Percentiles rank a stretch among this genome's conserved stretches.
These are phyloP conservation scores for Anhinga rufa DNA, from an alignment of 2,113 vertebrate species.

Conservation along the genomic window DNA sequence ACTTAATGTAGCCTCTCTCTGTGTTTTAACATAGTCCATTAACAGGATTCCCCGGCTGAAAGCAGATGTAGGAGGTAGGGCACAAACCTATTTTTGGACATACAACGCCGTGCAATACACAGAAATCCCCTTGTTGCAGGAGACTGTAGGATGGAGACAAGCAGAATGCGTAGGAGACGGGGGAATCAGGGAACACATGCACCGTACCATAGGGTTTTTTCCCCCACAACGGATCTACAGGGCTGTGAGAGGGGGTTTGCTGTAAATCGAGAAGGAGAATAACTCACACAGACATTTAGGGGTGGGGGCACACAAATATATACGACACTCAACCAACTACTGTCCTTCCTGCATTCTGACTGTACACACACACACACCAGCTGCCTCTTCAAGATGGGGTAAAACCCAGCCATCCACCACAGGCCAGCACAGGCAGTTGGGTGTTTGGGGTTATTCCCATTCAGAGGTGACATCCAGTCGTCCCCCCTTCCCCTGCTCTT, in stretches of 20 bases:
- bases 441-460: background rate
- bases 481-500: background rate
- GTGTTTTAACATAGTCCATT: slow-evolving; percentile 8
- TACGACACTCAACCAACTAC: background rate
- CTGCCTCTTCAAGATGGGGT: background rate
- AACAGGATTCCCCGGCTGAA: background rate
- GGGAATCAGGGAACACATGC: background rate
- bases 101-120: fast-evolving
- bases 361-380: background rate
- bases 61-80: background rate
- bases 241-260: background rate
- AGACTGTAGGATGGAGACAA: background rate
- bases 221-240: fast-evolving
- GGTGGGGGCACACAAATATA: background rate
- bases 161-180: background rate
- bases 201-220: background rate
- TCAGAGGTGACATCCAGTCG: background rate
- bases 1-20: background rate
- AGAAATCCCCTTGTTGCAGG: background rate
- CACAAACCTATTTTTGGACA: background rate
- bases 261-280: background rate
- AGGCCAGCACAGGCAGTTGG: background rate
- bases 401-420: background rate
- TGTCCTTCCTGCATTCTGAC: background rate
- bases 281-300: background rate